Evolutionary conservation across 2,113 vertebrate species (phyloP).

Genomic region (Tricholaema leucomelas): DNA sequence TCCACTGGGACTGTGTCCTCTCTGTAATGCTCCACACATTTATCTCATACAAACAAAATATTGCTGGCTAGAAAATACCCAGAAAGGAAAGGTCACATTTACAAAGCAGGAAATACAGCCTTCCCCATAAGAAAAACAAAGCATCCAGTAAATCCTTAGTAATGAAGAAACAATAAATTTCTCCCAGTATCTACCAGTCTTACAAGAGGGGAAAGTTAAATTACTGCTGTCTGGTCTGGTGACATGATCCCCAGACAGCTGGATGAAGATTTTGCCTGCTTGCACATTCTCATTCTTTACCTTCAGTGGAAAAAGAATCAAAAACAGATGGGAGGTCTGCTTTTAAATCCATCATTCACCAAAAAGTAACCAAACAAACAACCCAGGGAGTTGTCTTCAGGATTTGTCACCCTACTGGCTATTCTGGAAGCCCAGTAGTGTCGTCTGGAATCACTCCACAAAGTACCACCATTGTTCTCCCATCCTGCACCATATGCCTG

Average conservation of each 20-base stretch:
- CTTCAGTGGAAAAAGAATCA: conserved; percentile 6
- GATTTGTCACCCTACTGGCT: neutral
- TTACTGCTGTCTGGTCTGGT: conserved; percentile 37
- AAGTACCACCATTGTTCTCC: rapidly evolving
- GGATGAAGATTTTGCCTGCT: neutral
- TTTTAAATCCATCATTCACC: conserved; percentile 20
- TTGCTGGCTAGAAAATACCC: conserved; percentile 1
- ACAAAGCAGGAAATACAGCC: conserved; percentile 42
- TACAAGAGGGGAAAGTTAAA: conserved; percentile 39
- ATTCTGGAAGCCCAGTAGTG: neutral
- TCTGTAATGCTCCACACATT: conserved; percentile 13
- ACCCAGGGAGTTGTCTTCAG: neutral
- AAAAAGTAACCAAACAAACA: neutral
- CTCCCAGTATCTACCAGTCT: neutral
- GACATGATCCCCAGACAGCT: conserved; percentile 17
- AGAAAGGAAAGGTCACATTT: conserved; percentile 61
- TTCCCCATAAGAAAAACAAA: neutral
- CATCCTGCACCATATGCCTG: neutral
- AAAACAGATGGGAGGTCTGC: conserved; percentile 27
- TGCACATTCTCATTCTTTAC: conserved; percentile 29
- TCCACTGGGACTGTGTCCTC: neutral
- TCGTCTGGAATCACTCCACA: neutral
- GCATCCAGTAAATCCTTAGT: conserved; percentile 42
- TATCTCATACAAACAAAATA: conserved; percentile 9
- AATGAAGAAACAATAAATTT: conserved; percentile 64